phyloP scores from a whole-genome alignment of 1,140 invertebrate species.

The Dreissena polymorpha region DNA sequence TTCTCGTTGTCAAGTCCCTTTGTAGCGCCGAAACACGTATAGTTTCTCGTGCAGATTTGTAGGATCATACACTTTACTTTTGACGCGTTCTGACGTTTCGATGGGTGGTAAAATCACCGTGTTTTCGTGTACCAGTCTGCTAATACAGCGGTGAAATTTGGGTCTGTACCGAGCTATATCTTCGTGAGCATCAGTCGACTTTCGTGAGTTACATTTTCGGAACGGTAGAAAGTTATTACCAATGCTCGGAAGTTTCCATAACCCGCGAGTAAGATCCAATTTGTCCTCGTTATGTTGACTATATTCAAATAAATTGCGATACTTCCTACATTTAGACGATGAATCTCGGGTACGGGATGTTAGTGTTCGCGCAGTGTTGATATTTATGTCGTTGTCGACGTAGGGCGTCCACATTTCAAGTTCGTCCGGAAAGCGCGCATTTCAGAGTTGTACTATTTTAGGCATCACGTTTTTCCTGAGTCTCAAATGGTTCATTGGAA shows the following conservation, averaged over 20 bases:
- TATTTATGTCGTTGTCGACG: neutral
- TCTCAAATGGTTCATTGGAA: too few relatives aligned
- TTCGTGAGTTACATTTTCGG: neutral
- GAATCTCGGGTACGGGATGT: neutral
- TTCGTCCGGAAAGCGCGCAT: neutral
- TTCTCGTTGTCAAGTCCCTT: conserved; percentile 22
- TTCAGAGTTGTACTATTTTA: conserved; percentile 26
- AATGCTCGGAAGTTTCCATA: conserved; percentile 47
- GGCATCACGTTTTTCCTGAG: conserved; percentile 1
- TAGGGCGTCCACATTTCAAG: conserved; percentile 22
- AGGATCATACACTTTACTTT: conserved; percentile 17
- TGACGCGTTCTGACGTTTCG: conserved; percentile 26
- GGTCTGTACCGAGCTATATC: conserved; percentile 23
- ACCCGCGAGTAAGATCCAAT: conserved; percentile 16
- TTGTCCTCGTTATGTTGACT: conserved; percentile 22
- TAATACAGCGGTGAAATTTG: conserved; percentile 13
- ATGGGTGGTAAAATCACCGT: conserved; percentile 34
- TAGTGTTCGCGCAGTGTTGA: neutral
- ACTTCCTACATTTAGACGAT: conserved; percentile 23
- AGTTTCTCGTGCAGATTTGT: conserved; percentile 39
- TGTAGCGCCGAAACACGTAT: conserved; percentile 13
- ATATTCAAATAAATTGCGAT: conserved; percentile 44
- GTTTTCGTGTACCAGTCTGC: conserved; percentile 35
- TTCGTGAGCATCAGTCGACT: conserved; percentile 1
- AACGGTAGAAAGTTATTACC: conserved; percentile 41